These are phyloP conservation scores for Apostichopus japonicus DNA, from an alignment of 35 echinoderm and acorn worm genomes.

Conservation along the genomic window DNA sequence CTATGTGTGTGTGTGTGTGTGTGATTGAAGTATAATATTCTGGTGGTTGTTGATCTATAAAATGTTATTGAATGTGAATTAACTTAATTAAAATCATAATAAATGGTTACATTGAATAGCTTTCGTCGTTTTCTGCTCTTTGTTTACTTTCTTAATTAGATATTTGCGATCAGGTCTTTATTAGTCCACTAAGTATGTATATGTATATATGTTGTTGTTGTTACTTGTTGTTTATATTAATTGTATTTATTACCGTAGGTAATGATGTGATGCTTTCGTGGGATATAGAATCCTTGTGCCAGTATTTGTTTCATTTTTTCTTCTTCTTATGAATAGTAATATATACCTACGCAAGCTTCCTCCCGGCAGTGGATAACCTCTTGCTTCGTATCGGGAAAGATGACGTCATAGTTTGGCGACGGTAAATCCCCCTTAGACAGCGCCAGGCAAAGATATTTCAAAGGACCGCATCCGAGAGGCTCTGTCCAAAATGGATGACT, in stretches of 20 bases:
- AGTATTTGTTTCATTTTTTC: not conserved
- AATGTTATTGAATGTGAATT: too few relatives aligned
- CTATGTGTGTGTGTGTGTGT: too few relatives aligned
- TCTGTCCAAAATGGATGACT: conserved; percentile 20
- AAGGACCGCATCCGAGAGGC: conserved; percentile 12
- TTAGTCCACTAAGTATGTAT: not conserved
- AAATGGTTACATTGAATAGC: too few relatives aligned
- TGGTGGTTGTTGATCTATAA: too few relatives aligned
- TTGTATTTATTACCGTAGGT: not conserved
- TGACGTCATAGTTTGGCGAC: conserved; percentile 13
- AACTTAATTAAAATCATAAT: too few relatives aligned
- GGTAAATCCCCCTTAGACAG: conserved; percentile 35
- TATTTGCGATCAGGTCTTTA: not conserved
- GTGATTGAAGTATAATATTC: too few relatives aligned
- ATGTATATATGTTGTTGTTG: not conserved
- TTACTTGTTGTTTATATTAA: not conserved
- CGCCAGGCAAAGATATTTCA: conserved; percentile 28
- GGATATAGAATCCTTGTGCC: too few relatives aligned
- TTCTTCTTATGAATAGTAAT: conserved; percentile 11
- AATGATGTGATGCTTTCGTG: not conserved
- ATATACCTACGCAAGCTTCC: conserved; percentile 59
- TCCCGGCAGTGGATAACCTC: conserved; percentile 9
- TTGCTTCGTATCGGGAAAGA: not conserved
- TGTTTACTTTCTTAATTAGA: too few relatives aligned
- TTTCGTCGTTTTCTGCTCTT: too few relatives aligned